phyloP scores from a whole-genome alignment of 2,888 invertebrate genomes.

The Hypolimnas misippus region DNA sequence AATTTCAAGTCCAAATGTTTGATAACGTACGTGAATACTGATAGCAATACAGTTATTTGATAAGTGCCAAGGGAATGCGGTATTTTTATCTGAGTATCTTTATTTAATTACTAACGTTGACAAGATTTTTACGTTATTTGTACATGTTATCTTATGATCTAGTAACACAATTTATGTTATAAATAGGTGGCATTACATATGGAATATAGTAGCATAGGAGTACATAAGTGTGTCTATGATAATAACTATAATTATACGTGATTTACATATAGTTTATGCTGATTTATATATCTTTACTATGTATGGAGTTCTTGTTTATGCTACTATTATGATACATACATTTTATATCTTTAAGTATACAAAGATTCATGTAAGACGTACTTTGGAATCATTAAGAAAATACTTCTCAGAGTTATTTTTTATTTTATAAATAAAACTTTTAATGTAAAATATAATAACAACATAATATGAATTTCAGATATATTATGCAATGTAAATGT shows the following conservation, averaged over 20 bases:
- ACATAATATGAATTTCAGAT: no score
- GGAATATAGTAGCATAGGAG: neutral
- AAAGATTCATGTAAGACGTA: no score
- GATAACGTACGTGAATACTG: constrained; percentile 34
- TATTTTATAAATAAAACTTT: no score
- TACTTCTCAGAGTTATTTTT: no score
- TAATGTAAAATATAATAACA: no score
- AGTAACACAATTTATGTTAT: constrained; percentile 2
- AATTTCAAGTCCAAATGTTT: constrained; percentile 36
- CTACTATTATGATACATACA: neutral
- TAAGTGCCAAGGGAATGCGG: constrained; percentile 51
- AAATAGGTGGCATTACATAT: no score
- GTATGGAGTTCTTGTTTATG: neutral
- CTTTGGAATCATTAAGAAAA: no score
- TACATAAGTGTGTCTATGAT: neutral
- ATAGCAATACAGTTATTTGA: constrained; percentile 52
- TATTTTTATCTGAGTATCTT: constrained; percentile 50
- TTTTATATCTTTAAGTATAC: no score
- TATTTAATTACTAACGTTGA: constrained; percentile 27
- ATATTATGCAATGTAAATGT: no score
- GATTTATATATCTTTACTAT: neutral
- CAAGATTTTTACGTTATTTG: constrained; percentile 5
- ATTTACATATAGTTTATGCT: neutral
- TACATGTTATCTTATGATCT: neutral
- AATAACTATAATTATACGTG: constrained; percentile 3